phyloP scores from a whole-genome alignment of 2,113 vertebrate genomes.

The Rhagologus leucostigma region DNA sequence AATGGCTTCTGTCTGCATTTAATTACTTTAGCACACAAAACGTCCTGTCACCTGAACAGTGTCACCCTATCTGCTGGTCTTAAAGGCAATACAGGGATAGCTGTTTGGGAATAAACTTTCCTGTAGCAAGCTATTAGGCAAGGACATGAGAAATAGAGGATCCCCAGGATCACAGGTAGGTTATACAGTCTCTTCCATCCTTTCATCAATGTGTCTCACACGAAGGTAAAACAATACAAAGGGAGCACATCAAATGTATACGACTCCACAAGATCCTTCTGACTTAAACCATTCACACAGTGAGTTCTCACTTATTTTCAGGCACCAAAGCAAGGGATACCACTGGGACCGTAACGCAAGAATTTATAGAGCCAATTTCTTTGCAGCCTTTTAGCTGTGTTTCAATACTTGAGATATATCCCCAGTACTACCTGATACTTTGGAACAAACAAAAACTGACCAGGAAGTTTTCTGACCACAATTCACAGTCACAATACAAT shows the following conservation, averaged over 20 bases:
- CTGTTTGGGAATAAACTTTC: background rate
- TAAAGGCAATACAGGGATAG: background rate
- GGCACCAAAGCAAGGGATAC: background rate
- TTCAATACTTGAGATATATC: background rate
- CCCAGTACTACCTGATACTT: background rate
- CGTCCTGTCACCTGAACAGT: background rate
- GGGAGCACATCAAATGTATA: background rate
- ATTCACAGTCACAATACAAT: background rate
- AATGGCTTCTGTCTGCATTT: background rate
- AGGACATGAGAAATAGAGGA: background rate
- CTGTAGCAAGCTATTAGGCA: background rate
- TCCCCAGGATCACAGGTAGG: background rate
- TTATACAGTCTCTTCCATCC: background rate
- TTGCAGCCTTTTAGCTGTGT: background rate
- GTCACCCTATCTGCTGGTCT: background rate
- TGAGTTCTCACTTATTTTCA: background rate
- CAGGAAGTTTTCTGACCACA: background rate
- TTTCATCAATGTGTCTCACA: background rate
- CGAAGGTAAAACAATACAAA: background rate
- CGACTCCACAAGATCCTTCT: background rate
- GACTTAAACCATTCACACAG: background rate
- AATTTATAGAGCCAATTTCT: background rate
- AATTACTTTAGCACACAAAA: background rate
- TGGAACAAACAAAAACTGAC: background rate
- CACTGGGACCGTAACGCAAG: background rate